phyloP scores from a whole-genome alignment of 2,888 invertebrate genomes.

The Synanthedon myopaeformis region DNA sequence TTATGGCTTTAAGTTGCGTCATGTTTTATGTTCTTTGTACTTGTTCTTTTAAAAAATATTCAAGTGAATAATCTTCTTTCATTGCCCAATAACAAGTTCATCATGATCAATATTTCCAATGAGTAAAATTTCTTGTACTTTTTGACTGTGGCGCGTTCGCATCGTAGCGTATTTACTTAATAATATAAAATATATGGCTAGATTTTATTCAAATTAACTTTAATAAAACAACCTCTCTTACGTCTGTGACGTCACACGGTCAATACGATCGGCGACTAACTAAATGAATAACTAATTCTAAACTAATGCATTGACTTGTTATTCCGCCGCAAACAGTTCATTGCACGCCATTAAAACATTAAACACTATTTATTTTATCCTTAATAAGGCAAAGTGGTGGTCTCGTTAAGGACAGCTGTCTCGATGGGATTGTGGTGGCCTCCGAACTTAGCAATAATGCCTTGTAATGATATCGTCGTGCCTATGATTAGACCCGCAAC shows the following conservation, averaged over 20 bases:
- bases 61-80: too few relatives aligned
- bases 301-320: neutral
- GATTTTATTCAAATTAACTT: neutral
- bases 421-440: conserved; percentile 7
- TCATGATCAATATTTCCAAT: too few relatives aligned
- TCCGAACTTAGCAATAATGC: conserved; percentile 72
- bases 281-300: neutral
- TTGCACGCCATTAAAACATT: neutral
- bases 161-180: too few relatives aligned
- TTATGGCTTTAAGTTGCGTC: conserved; percentile 2
- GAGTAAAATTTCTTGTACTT: too few relatives aligned
- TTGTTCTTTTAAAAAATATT: too few relatives aligned
- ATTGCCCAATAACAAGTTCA: too few relatives aligned
- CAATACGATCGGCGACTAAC: too few relatives aligned
- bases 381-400: neutral
- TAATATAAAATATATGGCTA: too few relatives aligned
- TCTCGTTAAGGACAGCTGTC: neutral
- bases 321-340: neutral
- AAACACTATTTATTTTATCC: neutral
- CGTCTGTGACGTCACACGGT: too few relatives aligned
- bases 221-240: neutral
- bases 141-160: too few relatives aligned
- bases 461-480: conserved; percentile 75
- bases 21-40: neutral
- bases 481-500: conserved; percentile 76